Evolutionary conservation across 1,140 invertebrate species (phyloP), one percentile per base, ranked within the genome.

Genomic region (Drosophila virilis): DNA sequence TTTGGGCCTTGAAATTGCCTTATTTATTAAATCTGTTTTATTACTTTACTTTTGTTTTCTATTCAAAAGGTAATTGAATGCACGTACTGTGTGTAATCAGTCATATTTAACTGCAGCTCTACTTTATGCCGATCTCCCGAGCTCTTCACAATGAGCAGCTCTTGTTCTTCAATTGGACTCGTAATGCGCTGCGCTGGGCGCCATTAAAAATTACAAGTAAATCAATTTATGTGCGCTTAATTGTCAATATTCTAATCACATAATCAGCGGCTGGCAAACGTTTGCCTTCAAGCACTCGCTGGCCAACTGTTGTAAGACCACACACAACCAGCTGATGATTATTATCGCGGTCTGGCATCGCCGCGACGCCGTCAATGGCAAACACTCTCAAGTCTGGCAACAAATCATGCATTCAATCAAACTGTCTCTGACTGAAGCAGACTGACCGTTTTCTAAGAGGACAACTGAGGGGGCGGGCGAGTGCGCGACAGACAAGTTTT

Each of bases 401-500:
- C 51, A 15, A 57, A 51, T 75, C 82, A 82, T 68, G 79, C 76
- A 74, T 55, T 84, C 81, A 85, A 77, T 85, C 81, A 85, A 68
- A 65, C 65, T 64, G 37, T n/a, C n/a, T 48, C 48, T 76, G 73
- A 64, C 71, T 22, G 45, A 15, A 8, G 59, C 61, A 75, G 79
- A 82, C 61, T 74, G 71, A 78, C 33, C 57, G 74, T 54, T 65
- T 59, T 79, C 43, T 22, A 22, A 22, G 22, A 0, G 22, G 22
- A 2, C 22, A 22, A 22, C 22, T 5, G 22, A 28, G 22, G 22
- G 33, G 57, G 22, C 4, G 33, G 59, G 74, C 45, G 35, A 62
- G 57, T 48, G 61, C 61, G 0, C 5, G 22, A 46, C 45, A 10
- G 95, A 96, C 95, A 95, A 91, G 8, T 22, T 15, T 67, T 75